Percentiles rank a stretch among this genome's conserved stretches.
Conservation (phyloP, 2,113 vertebrate species). For the Propithecus coquereli region DNA sequence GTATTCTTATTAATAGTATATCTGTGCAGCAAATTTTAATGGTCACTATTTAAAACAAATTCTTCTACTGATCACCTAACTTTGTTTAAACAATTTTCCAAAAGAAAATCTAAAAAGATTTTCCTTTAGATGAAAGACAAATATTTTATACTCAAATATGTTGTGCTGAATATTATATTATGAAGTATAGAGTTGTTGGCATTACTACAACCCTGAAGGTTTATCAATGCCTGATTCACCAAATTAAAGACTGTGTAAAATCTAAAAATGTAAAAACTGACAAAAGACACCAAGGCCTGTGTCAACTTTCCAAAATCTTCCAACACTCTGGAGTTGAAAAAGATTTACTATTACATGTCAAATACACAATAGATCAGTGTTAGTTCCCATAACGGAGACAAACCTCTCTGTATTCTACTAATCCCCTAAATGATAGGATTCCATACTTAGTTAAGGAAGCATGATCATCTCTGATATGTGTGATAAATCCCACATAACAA, state of each 20-base stretch:
- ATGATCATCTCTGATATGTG: background rate
- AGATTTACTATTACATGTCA: background rate
- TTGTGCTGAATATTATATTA: background rate
- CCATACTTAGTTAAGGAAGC: background rate
- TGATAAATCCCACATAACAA: background rate
- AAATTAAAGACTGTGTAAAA: background rate
- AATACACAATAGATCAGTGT: background rate
- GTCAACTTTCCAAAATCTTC: background rate
- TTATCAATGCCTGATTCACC: background rate
- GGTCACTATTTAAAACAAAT: background rate
- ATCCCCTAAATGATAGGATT: background rate
- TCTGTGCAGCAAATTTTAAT: background rate
- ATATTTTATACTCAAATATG: background rate
- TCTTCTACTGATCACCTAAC: background rate
- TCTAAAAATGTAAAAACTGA: background rate
- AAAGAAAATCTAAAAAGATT: background rate
- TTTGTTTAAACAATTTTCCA: background rate
- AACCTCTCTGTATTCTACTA: background rate
- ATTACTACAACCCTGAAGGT: background rate
- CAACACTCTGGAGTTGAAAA: background rate
- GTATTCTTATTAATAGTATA: background rate
- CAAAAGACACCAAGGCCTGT: background rate
- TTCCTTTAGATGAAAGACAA: background rate
- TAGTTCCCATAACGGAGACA: background rate
- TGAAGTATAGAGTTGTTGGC: background rate